Evolutionary conservation across 2,888 invertebrate genomes (phyloP).

Genomic region (Nasonia oneida): DNA sequence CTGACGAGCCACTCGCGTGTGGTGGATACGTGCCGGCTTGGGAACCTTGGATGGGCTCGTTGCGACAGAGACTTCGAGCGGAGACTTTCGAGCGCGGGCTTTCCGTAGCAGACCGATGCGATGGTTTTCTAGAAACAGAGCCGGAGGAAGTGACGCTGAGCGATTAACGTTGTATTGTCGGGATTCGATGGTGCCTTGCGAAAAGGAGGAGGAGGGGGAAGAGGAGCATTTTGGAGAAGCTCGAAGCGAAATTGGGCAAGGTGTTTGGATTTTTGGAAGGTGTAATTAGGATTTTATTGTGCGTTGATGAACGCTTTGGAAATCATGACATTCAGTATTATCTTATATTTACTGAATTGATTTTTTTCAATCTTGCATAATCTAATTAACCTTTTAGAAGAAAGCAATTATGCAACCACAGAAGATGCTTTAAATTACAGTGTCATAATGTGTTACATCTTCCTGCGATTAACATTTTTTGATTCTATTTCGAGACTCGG

Average conservation of each 20-base stretch:
- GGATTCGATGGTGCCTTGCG: neutral
- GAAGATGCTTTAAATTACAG: neutral
- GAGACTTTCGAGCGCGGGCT: conserved; percentile 45
- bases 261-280: neutral
- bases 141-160: neutral
- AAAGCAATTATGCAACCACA: neutral
- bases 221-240: neutral
- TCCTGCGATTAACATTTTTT: neutral
- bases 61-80: conserved; percentile 28
- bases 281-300: neutral
- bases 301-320: neutral
- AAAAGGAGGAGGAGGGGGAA: neutral
- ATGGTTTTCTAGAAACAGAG: neutral
- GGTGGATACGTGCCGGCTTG: conserved; percentile 24
- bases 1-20: neutral
- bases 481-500: neutral
- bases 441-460: conserved; percentile 2
- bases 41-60: conserved; percentile 31
- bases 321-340: neutral
- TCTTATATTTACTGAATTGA: too few relatives aligned
- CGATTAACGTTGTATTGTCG: neutral
- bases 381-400: neutral
- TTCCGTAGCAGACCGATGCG: neutral
- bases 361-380: too few relatives aligned
- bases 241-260: neutral